Conservation (phyloP, 2,888 invertebrate species). For the Zeuzera pyrina region DNA sequence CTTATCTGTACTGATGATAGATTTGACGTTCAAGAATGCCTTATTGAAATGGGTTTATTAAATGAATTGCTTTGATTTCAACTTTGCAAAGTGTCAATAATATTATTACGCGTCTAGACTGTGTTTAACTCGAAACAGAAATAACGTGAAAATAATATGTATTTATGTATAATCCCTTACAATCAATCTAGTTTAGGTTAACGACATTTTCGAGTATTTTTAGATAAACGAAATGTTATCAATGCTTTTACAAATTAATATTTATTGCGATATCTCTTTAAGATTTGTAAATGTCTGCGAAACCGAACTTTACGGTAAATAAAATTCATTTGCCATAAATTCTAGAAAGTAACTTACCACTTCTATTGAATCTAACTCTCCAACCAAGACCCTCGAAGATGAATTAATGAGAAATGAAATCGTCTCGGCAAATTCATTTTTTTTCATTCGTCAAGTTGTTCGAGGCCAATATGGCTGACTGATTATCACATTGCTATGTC, state of each 20-base stretch:
- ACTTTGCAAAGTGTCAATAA: no score
- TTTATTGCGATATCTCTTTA: not conserved
- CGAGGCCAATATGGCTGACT: constrained; percentile 31
- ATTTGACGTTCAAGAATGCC: no score
- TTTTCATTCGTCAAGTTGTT: constrained; percentile 26
- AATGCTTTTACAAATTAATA: not conserved
- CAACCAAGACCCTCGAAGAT: constrained; percentile 37
- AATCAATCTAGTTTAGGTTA: no score
- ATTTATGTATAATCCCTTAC: no score
- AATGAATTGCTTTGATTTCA: no score
- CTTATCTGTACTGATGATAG: no score
- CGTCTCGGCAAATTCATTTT: constrained; percentile 66
- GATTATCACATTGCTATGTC: constrained; percentile 33
- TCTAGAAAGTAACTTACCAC: constrained; percentile 3
- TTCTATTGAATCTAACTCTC: constrained; percentile 13
- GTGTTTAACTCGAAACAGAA: no score
- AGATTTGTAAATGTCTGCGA: not conserved
- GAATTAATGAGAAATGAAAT: constrained; percentile 70
- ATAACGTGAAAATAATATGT: no score
- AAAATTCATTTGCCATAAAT: constrained; percentile 3
- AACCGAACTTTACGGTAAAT: constrained; percentile 2
- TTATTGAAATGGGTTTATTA: no score
- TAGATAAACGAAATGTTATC: not conserved
- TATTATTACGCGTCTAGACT: no score
- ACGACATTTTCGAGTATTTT: no score